These are phyloP conservation scores for Microcebus lehilahytsara DNA, from an alignment of 2,113 vertebrate genomes.

Conservation along the genomic window DNA sequence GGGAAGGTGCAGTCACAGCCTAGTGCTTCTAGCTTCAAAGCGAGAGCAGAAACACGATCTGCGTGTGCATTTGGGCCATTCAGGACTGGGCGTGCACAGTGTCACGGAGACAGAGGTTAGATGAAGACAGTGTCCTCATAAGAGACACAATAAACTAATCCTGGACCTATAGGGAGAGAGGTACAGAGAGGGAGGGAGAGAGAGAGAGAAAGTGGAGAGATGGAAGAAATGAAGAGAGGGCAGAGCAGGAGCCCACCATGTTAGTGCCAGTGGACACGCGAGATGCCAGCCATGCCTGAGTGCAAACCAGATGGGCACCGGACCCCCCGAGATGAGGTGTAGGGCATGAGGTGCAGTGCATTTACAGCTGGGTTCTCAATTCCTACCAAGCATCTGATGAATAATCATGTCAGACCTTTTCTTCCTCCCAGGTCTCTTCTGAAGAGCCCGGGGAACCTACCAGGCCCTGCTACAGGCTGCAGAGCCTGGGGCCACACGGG, in stretches of 20 bases:
- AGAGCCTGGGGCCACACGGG: background rate
- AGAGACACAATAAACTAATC: background rate
- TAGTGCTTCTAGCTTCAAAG: background rate
- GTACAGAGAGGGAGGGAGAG: background rate
- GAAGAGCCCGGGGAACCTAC: background rate
- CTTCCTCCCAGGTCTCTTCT: background rate
- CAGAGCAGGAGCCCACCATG: background rate
- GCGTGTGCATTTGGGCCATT: accelerated
- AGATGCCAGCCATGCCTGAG: background rate
- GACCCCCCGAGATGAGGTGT: background rate
- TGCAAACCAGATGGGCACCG: background rate
- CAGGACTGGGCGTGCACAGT: accelerated
- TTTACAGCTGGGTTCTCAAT: background rate
- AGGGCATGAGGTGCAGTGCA: background rate
- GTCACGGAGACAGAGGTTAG: background rate
- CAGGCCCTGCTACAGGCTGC: background rate
- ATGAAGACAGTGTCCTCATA: background rate
- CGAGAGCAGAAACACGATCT: background rate
- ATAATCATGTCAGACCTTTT: background rate
- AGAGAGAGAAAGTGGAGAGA: background rate
- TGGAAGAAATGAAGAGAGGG: no score
- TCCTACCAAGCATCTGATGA: background rate
- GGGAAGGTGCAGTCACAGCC: background rate
- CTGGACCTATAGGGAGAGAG: background rate
- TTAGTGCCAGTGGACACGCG: background rate